A percentile compares a stretch with the other conserved stretches of the same genome.
Conservation (phyloP, 2,113 vertebrate species). For the Actenoides lindsayi region DNA sequence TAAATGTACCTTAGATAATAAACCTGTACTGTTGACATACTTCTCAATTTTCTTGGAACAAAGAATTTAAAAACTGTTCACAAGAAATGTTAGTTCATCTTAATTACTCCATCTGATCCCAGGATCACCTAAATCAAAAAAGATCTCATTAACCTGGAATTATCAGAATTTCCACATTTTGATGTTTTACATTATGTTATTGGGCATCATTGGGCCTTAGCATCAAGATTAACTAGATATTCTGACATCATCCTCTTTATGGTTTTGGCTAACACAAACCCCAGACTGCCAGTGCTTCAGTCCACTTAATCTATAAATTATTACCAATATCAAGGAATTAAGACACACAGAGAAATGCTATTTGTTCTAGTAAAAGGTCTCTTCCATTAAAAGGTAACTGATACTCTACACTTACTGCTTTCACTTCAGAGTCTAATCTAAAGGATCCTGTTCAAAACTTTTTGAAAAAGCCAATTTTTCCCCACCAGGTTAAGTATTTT, state of each 20-base stretch:
- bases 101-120: not conserved
- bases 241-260: not conserved
- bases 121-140: not conserved
- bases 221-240: not conserved
- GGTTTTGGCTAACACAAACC: not conserved
- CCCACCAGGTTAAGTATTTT: not conserved
- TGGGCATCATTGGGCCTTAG: not conserved
- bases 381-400: not conserved
- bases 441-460: not conserved
- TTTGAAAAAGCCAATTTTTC: not conserved
- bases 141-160: not conserved
- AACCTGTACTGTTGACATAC: not conserved
- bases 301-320: not conserved
- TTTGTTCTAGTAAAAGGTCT: not conserved
- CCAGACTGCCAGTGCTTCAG: not conserved
- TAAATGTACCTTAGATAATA: not conserved
- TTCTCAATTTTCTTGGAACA: not conserved
- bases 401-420: not conserved
- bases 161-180: not conserved
- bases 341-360: not conserved
- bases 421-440: not conserved
- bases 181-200: not conserved
- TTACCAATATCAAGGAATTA: not conserved
- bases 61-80: not conserved
- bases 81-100: not conserved